These are phyloP conservation scores for Ceriagrion tenellum DNA, from an alignment of 2,888 invertebrate species.

Conservation along the genomic window DNA sequence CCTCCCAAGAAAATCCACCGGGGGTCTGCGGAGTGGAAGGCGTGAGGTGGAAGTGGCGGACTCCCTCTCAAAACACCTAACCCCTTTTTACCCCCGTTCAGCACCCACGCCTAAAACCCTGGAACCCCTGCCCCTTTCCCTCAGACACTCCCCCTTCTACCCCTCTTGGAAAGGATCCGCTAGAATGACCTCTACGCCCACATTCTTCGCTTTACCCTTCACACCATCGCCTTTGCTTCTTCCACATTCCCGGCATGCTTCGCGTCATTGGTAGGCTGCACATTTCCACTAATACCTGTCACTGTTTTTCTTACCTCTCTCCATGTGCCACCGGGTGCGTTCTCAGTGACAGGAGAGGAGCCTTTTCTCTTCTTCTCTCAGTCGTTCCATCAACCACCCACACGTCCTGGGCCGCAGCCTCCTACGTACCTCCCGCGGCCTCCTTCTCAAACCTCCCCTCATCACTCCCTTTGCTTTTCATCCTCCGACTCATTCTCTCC, in stretches of 20 bases:
- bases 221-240: not conserved
- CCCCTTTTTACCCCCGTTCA: not conserved
- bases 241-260: constrained; percentile 45
- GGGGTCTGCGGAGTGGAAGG: not conserved
- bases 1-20: not conserved
- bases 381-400: not conserved
- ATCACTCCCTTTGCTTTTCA: not conserved
- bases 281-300: constrained; percentile 46
- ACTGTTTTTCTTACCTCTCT: constrained; percentile 21
- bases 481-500: no score
- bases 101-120: not conserved
- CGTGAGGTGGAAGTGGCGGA: not conserved
- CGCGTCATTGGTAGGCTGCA: constrained; percentile 56
- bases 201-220: not conserved
- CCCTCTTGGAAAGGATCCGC: not conserved
- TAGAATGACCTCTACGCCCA: not conserved
- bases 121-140: not conserved
- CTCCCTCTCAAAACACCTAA: not conserved
- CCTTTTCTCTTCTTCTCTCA: not conserved
- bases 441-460: not conserved
- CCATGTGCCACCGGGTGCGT: not conserved
- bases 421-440: not conserved
- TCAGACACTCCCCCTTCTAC: no score
- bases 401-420: not conserved
- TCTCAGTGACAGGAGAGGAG: constrained; percentile 26